Conservation (phyloP, 2,113 vertebrate species). For the Scartelaos histophorus region DNA sequence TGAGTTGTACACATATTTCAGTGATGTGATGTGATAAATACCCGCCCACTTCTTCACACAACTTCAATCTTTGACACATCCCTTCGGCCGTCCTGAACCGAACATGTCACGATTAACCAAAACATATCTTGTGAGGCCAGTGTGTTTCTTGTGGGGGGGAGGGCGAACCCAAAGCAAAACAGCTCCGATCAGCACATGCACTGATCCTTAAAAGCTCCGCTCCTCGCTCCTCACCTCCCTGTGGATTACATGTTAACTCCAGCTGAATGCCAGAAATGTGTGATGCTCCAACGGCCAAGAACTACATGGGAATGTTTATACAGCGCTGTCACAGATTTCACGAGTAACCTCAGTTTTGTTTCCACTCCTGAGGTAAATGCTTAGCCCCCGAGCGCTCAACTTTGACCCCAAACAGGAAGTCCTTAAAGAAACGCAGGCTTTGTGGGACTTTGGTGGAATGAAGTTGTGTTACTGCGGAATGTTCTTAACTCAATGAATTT, state of each 20-base stretch:
- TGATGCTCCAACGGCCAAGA: constrained; percentile 45
- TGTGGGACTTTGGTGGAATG: constrained; percentile 19
- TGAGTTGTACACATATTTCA: no score
- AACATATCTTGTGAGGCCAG: constrained; percentile 31
- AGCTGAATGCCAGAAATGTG: constrained; percentile 25
- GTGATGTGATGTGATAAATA: neutral
- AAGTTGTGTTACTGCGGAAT: neutral
- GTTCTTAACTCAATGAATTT: neutral
- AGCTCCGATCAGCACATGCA: constrained; percentile 53
- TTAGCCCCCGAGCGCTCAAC: constrained; percentile 28
- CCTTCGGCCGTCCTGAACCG: constrained; percentile 21
- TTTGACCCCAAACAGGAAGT: constrained; percentile 50
- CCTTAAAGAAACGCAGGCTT: constrained; percentile 28
- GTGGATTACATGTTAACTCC: constrained; percentile 55
- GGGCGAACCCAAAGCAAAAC: constrained; percentile 35
- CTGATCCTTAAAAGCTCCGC: constrained; percentile 43
- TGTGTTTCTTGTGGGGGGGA: constrained; percentile 32
- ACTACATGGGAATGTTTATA: constrained; percentile 55
- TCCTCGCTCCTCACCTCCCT: constrained; percentile 33
- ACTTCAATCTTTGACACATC: constrained; percentile 18
- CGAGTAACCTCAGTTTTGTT: constrained; percentile 11
- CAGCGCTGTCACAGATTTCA: constrained; percentile 18
- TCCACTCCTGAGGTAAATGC: constrained; percentile 35
- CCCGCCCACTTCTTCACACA: neutral
- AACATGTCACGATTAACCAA: constrained; percentile 40